phyloP scores from a whole-genome alignment of 2,113 vertebrate species.

The Uropsilus gracilis region DNA sequence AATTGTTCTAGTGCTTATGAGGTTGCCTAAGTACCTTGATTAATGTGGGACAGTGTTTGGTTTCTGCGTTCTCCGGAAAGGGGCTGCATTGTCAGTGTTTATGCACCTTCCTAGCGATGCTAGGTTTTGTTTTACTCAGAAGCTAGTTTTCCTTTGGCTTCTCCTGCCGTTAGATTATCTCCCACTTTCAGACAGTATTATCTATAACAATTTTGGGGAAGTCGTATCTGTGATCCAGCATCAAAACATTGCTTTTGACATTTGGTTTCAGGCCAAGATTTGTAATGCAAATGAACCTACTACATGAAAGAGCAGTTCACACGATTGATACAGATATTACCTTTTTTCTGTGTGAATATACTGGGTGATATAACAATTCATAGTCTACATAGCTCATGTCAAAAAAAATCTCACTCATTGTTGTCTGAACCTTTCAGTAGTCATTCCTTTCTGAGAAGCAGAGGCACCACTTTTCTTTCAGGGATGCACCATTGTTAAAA shows the following conservation, averaged over 20 bases:
- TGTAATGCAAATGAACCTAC: conserved; percentile 64
- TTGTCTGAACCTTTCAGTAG: background rate
- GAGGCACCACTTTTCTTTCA: background rate
- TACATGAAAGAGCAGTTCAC: conserved; percentile 39
- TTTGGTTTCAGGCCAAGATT: conserved; percentile 44
- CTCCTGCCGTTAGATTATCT: conserved; percentile 75
- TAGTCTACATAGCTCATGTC: background rate
- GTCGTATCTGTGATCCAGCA: conserved; percentile 19
- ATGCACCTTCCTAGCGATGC: conserved; percentile 71
- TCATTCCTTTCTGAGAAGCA: background rate
- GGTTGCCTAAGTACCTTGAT: conserved; percentile 17
- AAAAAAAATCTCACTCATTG: background rate
- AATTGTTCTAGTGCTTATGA: conserved; percentile 45
- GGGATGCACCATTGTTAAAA: too few species aligned
- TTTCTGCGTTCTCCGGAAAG: conserved; percentile 78
- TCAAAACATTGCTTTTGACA: conserved; percentile 75
- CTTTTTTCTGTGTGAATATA: background rate
- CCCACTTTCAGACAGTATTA: conserved; percentile 73
- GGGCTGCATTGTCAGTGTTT: conserved; percentile 63
- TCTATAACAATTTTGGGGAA: conserved; percentile 75
- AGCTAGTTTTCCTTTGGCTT: conserved; percentile 79
- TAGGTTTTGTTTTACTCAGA: conserved; percentile 73
- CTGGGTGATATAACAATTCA: background rate
- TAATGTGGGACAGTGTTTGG: conserved; percentile 55
- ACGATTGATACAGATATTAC: background rate